Conservation (phyloP, 2,888 invertebrate species). For the Eupithecia tripunctaria region DNA sequence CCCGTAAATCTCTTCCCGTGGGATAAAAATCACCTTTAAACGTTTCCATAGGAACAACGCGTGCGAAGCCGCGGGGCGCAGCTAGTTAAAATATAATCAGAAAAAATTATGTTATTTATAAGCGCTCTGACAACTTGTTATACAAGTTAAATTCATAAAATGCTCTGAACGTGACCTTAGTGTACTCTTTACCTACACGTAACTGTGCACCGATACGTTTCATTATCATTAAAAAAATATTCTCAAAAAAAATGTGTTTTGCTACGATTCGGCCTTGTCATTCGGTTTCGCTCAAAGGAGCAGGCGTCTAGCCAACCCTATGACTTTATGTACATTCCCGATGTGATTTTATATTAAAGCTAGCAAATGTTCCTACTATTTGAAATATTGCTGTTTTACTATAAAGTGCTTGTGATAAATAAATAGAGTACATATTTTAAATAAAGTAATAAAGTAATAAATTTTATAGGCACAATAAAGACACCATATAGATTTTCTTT, state of each 20-base stretch:
- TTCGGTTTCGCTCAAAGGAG: conserved; percentile 16
- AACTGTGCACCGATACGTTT: not conserved
- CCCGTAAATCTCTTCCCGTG: no score
- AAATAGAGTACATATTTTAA: conserved; percentile 21
- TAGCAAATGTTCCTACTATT: conserved; percentile 33
- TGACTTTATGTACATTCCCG: conserved; percentile 23
- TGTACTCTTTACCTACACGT: not conserved
- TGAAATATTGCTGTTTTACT: conserved; percentile 34
- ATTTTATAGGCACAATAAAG: conserved; percentile 20
- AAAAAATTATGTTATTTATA: no score
- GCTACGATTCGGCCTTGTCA: not conserved
- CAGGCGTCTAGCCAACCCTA: conserved; percentile 28
- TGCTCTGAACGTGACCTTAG: no score
- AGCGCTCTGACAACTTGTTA: not conserved
- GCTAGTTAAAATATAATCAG: no score
- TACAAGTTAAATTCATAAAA: not conserved
- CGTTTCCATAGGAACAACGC: no score
- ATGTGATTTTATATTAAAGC: conserved; percentile 27
- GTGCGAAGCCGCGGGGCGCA: no score
- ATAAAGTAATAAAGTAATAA: no score
- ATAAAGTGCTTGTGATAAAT: conserved; percentile 32
- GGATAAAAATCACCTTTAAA: no score
- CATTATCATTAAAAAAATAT: not conserved
- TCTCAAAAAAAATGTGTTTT: no score
- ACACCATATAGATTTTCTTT: conserved; percentile 11